These are phyloP conservation scores for Allygus modestus DNA, from an alignment of 2,888 invertebrate species.

Conservation along the genomic window DNA sequence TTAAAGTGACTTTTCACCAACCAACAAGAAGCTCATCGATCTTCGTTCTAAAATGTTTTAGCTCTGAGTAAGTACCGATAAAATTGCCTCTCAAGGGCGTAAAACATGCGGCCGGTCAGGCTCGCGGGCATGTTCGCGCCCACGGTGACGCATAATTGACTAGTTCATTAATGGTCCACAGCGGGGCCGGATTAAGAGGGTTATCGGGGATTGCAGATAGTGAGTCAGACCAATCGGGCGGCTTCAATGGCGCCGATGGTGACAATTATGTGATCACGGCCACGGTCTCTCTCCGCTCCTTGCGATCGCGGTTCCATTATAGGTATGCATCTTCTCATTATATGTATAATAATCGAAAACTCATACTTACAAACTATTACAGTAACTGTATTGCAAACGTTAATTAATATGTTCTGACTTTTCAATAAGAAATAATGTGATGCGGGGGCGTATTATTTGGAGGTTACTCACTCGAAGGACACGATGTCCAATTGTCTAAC, in stretches of 20 bases:
- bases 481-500: too few relatives aligned
- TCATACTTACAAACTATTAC: too few relatives aligned
- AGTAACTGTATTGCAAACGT: too few relatives aligned
- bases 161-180: background rate
- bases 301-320: background rate
- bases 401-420: too few relatives aligned
- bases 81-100: too few relatives aligned
- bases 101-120: background rate
- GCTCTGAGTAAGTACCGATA: too few relatives aligned
- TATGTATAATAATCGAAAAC: too few relatives aligned
- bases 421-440: too few relatives aligned
- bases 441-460: too few relatives aligned
- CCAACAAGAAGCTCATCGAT: background rate
- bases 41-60: background rate
- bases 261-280: background rate
- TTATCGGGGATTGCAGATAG: slow-evolving; percentile 15
- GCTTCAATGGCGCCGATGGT: slow-evolving; percentile 13
- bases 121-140: background rate
- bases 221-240: background rate
- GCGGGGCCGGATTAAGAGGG: background rate
- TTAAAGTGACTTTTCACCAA: too few relatives aligned
- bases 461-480: too few relatives aligned
- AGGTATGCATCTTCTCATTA: too few relatives aligned
- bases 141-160: background rate
- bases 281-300: background rate